These are phyloP conservation scores for Hydrocynus forskahlii DNA, from an alignment of 2,797 vertebrate species.

Conservation along the genomic window DNA sequence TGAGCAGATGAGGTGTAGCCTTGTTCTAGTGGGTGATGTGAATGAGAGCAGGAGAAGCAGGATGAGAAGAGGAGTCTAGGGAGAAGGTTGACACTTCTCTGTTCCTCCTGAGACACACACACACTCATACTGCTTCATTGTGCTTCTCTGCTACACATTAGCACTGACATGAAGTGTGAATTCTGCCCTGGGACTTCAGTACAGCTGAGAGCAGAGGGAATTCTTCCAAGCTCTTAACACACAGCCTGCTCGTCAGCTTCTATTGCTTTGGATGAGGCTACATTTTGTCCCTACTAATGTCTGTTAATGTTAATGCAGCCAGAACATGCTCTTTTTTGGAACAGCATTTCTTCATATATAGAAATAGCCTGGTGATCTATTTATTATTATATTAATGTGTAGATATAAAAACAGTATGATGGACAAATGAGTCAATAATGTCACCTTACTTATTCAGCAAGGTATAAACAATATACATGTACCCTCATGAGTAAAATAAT, in stretches of 20 bases:
- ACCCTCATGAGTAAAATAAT: too few relatives aligned
- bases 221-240: slow-evolving; percentile 4
- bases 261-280: not conserved
- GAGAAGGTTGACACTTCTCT: slow-evolving; percentile 19
- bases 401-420: not conserved
- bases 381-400: not conserved
- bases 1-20: not conserved
- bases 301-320: too few relatives aligned
- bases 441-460: not conserved
- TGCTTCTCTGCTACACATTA: slow-evolving; percentile 16
- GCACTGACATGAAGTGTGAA: slow-evolving; percentile 23
- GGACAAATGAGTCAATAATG: not conserved
- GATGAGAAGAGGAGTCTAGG: not conserved
- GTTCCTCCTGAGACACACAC: slow-evolving; percentile 10
- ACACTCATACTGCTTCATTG: not conserved
- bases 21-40: not conserved
- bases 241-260: not conserved
- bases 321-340: not conserved
- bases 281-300: not conserved
- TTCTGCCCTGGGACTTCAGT: not conserved
- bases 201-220: slow-evolving; percentile 11
- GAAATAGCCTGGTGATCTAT: not conserved
- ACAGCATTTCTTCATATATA: not conserved
- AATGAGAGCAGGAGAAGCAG: not conserved
- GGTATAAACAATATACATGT: too few relatives aligned